A percentile compares a stretch with the other conserved stretches of the same genome.
phyloP scores from a whole-genome alignment of 2,797 vertebrate genomes.

The Mormyrops attenuatus region DNA sequence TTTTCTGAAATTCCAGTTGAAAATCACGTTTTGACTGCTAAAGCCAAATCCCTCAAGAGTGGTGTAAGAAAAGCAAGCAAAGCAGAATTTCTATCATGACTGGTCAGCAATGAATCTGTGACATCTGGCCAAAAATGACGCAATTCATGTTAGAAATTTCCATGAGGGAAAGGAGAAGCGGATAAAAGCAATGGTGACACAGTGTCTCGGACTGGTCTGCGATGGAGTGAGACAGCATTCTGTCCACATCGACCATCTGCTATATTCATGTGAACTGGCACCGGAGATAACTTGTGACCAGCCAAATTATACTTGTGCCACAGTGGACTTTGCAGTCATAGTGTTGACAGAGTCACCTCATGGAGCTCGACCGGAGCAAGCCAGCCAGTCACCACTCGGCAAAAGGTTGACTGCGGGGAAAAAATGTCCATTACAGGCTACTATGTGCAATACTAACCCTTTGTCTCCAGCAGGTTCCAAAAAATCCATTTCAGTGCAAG shows the following conservation, averaged over 20 bases:
- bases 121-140: neutral
- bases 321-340: neutral
- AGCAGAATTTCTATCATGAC: neutral
- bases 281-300: neutral
- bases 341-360: neutral
- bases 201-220: neutral
- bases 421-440: neutral
- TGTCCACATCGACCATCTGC: neutral
- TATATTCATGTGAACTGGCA: neutral
- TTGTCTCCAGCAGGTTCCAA: neutral
- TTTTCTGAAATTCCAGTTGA: neutral
- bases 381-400: neutral
- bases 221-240: neutral
- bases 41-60: neutral
- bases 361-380: neutral
- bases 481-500: neutral
- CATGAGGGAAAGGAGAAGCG: neutral
- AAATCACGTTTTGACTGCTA: neutral
- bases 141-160: neutral
- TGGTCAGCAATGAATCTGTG: neutral
- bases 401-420: neutral
- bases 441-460: neutral
- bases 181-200: neutral
- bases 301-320: neutral
- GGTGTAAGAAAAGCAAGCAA: neutral